Percentiles rank a stretch among this genome's conserved stretches.
phyloP scores from a whole-genome alignment of 2,797 vertebrate genomes.

The Sebastes alutus region DNA sequence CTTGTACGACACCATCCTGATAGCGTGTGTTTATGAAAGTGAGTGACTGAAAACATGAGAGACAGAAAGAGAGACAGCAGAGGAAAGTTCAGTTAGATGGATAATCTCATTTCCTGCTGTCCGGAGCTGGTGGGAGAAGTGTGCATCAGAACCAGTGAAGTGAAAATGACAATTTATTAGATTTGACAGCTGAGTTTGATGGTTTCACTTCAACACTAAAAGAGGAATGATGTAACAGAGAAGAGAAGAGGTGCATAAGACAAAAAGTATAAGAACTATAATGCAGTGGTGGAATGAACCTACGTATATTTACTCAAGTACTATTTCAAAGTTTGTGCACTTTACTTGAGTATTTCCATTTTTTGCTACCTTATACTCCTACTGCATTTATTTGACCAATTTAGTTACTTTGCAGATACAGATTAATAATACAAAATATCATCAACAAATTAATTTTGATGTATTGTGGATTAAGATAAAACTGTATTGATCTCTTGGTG shows the following conservation, averaged over 20 bases:
- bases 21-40: background rate
- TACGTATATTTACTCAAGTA: background rate
- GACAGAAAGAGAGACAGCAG: background rate
- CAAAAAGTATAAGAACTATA: too few species aligned
- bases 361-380: background rate
- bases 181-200: background rate
- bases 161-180: background rate
- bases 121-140: background rate
- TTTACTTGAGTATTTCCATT: background rate
- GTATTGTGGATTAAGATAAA: background rate
- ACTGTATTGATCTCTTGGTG: background rate
- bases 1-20: conserved; percentile 76
- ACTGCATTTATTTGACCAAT: background rate
- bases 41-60: background rate
- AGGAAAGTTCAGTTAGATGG: background rate
- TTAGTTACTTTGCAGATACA: background rate
- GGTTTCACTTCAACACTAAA: background rate
- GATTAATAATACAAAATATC: background rate
- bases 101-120: background rate
- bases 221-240: background rate
- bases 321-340: background rate
- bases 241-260: background rate
- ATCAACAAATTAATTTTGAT: background rate
- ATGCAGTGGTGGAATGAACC: background rate
- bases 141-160: background rate